These are phyloP conservation scores for Chorisops tibialis DNA, from an alignment of 2,888 invertebrate species.

Conservation along the genomic window DNA sequence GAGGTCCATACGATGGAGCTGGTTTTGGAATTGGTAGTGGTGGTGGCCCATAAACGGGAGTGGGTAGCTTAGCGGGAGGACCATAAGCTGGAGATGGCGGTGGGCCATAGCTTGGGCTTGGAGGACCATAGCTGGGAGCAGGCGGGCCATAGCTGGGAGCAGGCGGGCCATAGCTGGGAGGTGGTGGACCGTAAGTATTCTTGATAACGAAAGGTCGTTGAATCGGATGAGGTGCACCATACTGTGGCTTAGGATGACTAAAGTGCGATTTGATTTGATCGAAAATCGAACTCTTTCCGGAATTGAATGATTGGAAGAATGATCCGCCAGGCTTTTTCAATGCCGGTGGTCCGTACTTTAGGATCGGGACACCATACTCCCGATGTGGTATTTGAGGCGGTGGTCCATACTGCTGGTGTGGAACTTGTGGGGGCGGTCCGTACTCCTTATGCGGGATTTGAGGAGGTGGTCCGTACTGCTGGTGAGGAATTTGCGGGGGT, in stretches of 20 bases:
- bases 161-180: conserved; percentile 51
- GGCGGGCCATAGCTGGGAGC: conserved; percentile 51
- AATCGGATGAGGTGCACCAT: conserved; percentile 50
- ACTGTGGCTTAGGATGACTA: conserved; percentile 49
- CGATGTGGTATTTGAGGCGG: conserved; percentile 54
- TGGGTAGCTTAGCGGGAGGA: conserved; percentile 25
- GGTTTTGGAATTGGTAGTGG: conserved; percentile 24
- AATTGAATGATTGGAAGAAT: conserved; percentile 14
- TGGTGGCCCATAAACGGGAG: conserved; percentile 31
- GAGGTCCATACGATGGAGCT: conserved; percentile 35
- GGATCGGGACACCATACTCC: conserved; percentile 48
- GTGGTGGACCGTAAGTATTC: conserved; percentile 50
- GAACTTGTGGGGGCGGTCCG: conserved; percentile 50
- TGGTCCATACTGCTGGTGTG: conserved; percentile 52
- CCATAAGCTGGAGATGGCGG: conserved; percentile 40
- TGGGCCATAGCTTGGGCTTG: conserved; percentile 42
- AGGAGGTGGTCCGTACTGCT: conserved; percentile 55
- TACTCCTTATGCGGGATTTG: conserved; percentile 47
- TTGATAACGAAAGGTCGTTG: conserved; percentile 49
- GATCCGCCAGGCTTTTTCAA: conserved; percentile 25
- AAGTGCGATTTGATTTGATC: conserved; percentile 51
- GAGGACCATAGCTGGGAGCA: conserved; percentile 46
- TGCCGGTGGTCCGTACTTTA: conserved; percentile 52
- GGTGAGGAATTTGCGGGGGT: conserved; percentile 53
- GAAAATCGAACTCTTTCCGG: conserved; percentile 36